phyloP scores from a whole-genome alignment of 2,113 vertebrate species.

The Oreocharis arfaki region DNA sequence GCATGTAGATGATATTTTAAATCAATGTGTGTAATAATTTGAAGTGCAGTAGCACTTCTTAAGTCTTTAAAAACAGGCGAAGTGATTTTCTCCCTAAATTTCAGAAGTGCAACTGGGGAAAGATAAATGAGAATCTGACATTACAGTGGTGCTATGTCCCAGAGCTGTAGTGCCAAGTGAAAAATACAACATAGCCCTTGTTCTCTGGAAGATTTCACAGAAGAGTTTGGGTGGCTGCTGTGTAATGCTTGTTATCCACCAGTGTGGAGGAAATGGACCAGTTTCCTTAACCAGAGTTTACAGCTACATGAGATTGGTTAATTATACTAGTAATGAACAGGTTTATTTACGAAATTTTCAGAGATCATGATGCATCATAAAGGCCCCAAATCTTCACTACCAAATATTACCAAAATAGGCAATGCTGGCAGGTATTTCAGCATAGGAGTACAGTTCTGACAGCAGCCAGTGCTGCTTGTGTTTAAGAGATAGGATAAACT shows the following conservation, averaged over 20 bases:
- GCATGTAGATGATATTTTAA: neutral
- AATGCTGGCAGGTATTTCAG: neutral
- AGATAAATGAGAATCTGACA: neutral
- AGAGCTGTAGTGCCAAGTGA: neutral
- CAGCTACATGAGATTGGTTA: neutral
- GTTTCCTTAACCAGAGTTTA: neutral
- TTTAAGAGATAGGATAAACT: neutral
- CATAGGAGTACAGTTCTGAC: neutral
- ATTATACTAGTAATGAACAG: neutral
- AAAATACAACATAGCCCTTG: neutral
- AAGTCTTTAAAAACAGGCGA: neutral
- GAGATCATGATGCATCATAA: neutral
- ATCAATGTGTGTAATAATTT: neutral
- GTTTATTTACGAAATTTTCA: neutral
- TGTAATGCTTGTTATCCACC: neutral
- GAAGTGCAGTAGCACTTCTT: neutral
- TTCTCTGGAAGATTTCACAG: neutral
- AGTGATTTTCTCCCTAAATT: neutral
- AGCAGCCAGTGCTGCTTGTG: neutral
- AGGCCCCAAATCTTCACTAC: neutral
- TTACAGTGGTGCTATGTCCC: neutral
- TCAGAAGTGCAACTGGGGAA: neutral
- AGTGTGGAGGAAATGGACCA: rapidly evolving
- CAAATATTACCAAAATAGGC: neutral
- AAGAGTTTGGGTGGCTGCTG: neutral